Evolutionary conservation across 1,140 invertebrate genomes (phyloP).

Genomic region (Heliconius congener): DNA sequence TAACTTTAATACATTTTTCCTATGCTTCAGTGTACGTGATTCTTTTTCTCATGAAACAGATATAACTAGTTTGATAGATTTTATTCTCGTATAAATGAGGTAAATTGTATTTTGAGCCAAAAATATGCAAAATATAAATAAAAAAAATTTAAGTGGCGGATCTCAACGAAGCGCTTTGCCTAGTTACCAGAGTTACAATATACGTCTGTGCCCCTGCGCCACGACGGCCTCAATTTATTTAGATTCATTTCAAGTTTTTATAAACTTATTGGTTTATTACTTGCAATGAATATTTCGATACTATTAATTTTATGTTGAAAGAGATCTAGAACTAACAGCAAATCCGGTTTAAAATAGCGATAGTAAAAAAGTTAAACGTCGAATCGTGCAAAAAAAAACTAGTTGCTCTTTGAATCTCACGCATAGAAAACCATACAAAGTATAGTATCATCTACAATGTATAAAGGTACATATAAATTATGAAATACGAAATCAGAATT

Average conservation of each 20-base stretch:
- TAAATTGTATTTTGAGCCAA: no score
- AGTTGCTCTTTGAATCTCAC: slow-evolving; percentile 10
- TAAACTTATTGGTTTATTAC: not conserved
- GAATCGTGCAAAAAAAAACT: not conserved
- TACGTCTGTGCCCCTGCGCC: no score
- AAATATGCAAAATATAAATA: no score
- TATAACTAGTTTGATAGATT: no score
- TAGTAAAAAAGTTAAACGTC: not conserved
- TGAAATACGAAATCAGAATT: not conserved
- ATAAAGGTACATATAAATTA: not conserved
- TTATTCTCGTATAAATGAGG: no score
- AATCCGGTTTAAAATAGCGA: not conserved
- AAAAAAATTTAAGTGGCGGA: no score
- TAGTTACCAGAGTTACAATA: no score
- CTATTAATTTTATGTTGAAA: not conserved
- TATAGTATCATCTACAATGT: not conserved
- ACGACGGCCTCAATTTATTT: no score
- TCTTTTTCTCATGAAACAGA: no score
- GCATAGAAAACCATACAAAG: not conserved
- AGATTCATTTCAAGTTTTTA: not conserved
- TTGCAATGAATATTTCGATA: slow-evolving; percentile 4
- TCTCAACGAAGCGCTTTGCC: no score
- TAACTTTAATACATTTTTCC: no score
- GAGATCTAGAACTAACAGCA: slow-evolving; percentile 8
- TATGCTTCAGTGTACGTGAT: no score